Evolutionary conservation across 2,797 vertebrate species (phyloP).

Genomic region (Botia almorhae): DNA sequence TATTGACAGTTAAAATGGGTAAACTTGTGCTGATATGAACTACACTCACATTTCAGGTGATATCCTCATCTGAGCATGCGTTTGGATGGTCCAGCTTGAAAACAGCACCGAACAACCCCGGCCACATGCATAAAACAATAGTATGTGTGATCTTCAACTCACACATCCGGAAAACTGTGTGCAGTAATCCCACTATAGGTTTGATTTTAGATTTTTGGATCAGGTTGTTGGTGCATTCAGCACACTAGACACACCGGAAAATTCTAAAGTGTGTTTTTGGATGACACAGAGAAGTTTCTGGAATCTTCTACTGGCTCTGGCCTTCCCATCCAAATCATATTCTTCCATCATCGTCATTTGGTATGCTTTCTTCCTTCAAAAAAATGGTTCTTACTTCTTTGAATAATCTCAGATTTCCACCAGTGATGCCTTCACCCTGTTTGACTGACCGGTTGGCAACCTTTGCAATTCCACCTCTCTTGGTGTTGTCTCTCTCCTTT

Average conservation of each 20-base stretch:
- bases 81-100: slow-evolving; percentile 69
- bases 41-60: slow-evolving; percentile 89
- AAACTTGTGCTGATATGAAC: slow-evolving; percentile 4
- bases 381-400: neutral
- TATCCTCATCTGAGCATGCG: slow-evolving; percentile 84
- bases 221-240: neutral
- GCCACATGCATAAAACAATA: slow-evolving; percentile 13
- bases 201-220: slow-evolving; percentile 6
- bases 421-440: neutral
- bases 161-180: neutral
- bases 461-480: slow-evolving; percentile 41
- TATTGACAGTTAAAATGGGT: neutral
- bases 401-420: neutral
- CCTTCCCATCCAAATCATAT: slow-evolving; percentile 6
- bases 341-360: neutral
- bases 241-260: neutral
- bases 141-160: neutral
- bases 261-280: slow-evolving; percentile 1
- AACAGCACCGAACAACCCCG: slow-evolving; percentile 73
- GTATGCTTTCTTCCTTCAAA: slow-evolving; percentile 7
- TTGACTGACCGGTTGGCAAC: neutral
- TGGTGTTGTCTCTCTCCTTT: slow-evolving; percentile 2
- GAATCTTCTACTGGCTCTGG: slow-evolving; percentile 1
- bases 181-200: neutral
- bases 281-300: neutral